Evolutionary conservation across 2,113 vertebrate genomes (phyloP).

Genomic region (Erpornis zantholeuca): DNA sequence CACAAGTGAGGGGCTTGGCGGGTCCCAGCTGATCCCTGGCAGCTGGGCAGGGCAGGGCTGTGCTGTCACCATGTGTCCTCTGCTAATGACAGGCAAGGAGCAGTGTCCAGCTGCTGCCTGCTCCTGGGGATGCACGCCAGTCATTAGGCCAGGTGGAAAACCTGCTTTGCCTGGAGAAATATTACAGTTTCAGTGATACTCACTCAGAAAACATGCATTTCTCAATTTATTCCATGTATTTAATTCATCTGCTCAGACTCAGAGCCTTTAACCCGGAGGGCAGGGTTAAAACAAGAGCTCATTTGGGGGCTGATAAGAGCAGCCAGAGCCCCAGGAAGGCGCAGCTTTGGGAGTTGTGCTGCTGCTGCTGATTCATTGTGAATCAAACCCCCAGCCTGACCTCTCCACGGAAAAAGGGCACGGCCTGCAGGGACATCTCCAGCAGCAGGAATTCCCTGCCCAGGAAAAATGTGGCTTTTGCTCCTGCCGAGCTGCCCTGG

Average conservation of each 20-base stretch:
- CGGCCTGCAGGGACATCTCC: not conserved
- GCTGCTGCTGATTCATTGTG: not conserved
- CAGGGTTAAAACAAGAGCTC: not conserved
- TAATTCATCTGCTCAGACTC: not conserved
- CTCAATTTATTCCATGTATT: fast-evolving
- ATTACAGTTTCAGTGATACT: fast-evolving
- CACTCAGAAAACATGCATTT: fast-evolving
- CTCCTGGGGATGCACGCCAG: fast-evolving
- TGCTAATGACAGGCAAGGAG: not conserved
- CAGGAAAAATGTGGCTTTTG: fast-evolving
- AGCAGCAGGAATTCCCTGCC: too few relatives aligned
- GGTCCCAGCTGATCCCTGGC: not conserved
- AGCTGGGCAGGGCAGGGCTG: not conserved
- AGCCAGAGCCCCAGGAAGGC: not conserved
- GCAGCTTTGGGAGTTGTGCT: not conserved
- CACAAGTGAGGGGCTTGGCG: fast-evolving
- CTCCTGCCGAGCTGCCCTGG: not conserved
- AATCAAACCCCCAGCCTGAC: not conserved
- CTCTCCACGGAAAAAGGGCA: not conserved
- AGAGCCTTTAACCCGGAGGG: fast-evolving
- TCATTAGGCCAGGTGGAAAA: fast-evolving
- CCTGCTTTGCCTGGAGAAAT: fast-evolving
- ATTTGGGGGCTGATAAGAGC: not conserved
- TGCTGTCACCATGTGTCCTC: fast-evolving
- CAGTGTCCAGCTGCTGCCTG: not conserved